phyloP scores from a whole-genome alignment of 1,140 invertebrate genomes.

The Camponotus floridanus region DNA sequence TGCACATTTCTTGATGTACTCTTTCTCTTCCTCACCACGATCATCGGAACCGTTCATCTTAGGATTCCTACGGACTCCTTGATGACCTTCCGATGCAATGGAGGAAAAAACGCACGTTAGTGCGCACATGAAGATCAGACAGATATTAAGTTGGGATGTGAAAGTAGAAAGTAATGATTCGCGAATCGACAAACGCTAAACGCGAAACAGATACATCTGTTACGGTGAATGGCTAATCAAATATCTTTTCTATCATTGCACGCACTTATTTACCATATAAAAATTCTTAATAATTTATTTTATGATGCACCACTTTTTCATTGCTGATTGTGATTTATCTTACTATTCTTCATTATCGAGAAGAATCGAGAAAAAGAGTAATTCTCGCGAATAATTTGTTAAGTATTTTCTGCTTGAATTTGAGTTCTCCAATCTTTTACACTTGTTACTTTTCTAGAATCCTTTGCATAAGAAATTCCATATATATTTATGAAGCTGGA shows the following conservation, averaged over 20 bases:
- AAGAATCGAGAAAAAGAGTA: background rate
- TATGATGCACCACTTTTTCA: background rate
- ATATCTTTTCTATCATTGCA: background rate
- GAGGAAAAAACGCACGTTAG: background rate
- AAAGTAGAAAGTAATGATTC: conserved; percentile 69
- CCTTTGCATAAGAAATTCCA: background rate
- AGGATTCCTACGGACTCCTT: background rate
- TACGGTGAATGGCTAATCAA: background rate
- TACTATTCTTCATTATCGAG: background rate
- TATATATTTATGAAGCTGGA: background rate
- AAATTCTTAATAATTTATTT: background rate
- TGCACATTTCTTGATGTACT: conserved; percentile 54
- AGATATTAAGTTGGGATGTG: conserved; percentile 47
- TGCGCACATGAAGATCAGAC: conserved; percentile 21
- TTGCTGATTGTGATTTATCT: background rate
- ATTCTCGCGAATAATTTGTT: background rate
- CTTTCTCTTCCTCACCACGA: conserved; percentile 21
- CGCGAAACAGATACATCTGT: conserved; percentile 58
- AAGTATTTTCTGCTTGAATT: background rate
- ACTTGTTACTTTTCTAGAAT: background rate
- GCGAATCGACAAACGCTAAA: conserved; percentile 28
- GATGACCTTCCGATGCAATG: conserved; percentile 36
- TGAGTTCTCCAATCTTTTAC: background rate
- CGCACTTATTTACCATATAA: background rate
- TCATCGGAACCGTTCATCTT: background rate